Conservation (phyloP, 1,140 invertebrate genomes). For the Brachionus asplanchnoidis region DNA sequence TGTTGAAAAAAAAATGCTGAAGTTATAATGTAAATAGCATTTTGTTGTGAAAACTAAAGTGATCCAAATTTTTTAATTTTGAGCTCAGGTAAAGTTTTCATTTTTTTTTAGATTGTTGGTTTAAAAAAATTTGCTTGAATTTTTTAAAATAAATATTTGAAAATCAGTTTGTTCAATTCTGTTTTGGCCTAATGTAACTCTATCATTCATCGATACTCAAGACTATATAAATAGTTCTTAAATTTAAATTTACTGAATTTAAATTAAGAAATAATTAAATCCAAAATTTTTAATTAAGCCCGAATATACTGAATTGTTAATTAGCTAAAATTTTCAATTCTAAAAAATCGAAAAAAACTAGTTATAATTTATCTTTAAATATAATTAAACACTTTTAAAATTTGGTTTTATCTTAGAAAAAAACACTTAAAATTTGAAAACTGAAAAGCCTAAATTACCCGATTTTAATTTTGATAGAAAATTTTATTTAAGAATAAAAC, state of each 20-base stretch:
- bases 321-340: background rate
- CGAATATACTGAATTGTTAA: background rate
- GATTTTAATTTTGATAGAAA: too few species aligned
- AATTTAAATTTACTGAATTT: background rate
- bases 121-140: background rate
- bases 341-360: background rate
- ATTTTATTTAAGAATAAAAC: background rate
- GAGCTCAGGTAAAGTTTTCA: background rate
- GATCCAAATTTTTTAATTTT: background rate
- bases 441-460: too few species aligned
- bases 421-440: background rate
- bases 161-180: background rate
- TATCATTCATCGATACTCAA: background rate
- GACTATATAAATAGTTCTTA: background rate
- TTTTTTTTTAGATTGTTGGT: background rate
- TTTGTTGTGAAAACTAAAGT: background rate
- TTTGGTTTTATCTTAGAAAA: background rate
- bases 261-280: background rate
- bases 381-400: background rate
- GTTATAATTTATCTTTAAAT: background rate
- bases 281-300: background rate
- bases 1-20: background rate
- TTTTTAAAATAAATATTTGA: background rate
- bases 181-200: background rate
- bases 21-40: background rate